These are phyloP conservation scores for Cyclura pinguis DNA, from an alignment of 2,797 vertebrate genomes.

Conservation along the genomic window DNA sequence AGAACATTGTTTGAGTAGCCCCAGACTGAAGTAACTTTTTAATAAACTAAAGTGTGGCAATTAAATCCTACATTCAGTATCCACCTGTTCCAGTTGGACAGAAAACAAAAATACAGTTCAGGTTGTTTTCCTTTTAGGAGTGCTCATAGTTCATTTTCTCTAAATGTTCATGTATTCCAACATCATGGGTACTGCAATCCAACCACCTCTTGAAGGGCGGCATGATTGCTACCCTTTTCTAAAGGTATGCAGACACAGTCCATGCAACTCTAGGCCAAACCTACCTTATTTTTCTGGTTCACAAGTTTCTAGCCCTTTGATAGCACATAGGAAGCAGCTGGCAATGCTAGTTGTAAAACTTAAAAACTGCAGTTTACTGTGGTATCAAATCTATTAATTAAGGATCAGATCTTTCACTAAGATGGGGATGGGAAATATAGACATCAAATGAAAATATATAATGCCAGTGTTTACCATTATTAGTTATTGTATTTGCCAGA, in stretches of 20 bases:
- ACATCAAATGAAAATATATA: neutral
- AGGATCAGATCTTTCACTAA: neutral
- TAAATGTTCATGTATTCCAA: too few species aligned
- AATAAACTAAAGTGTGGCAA: neutral
- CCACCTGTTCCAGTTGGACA: neutral
- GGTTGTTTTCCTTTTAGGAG: neutral
- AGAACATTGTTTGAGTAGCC: conserved; percentile 46
- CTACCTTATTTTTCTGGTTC: neutral
- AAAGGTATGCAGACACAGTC: neutral
- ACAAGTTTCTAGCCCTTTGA: neutral
- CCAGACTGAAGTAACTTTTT: conserved; percentile 40
- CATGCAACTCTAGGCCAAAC: too few species aligned
- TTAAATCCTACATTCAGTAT: neutral
- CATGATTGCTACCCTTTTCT: neutral
- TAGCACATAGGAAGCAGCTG: too few species aligned
- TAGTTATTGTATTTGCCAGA: neutral
- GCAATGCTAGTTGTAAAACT: neutral
- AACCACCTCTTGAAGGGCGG: too few species aligned
- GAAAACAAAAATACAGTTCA: neutral
- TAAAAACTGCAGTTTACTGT: neutral
- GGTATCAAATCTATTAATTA: neutral
- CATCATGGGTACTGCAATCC: too few species aligned
- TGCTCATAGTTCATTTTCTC: neutral
- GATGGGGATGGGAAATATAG: neutral
- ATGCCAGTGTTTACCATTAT: neutral